A percentile compares a stretch with the other conserved stretches of the same genome.
These are phyloP conservation scores for Lepidostoma basale DNA, from an alignment of 1,140 invertebrate genomes.

Conservation along the genomic window DNA sequence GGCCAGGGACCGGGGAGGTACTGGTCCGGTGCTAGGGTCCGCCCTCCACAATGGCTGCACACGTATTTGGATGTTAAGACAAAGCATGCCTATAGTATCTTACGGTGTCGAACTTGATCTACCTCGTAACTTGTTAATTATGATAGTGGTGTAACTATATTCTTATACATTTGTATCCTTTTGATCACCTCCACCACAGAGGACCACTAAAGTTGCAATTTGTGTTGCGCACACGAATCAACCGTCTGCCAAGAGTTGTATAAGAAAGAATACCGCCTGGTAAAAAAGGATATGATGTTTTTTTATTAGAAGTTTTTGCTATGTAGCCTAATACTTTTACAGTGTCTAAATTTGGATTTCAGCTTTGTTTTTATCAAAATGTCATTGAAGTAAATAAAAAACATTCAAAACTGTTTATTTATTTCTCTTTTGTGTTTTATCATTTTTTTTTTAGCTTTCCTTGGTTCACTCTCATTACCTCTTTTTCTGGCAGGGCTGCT, in stretches of 20 bases:
- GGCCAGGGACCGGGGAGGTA: not conserved
- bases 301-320: constrained; percentile 24
- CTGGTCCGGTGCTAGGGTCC: no score
- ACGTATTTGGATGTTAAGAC: constrained; percentile 26
- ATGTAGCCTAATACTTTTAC: constrained; percentile 28
- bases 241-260: not conserved
- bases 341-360: constrained; percentile 22
- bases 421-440: not conserved
- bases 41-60: no score
- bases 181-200: not conserved
- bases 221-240: constrained; percentile 15
- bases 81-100: constrained; percentile 25
- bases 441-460: no score
- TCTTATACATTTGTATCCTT: constrained; percentile 22
- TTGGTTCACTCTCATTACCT: no score
- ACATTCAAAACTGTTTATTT: not conserved
- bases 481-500: no score
- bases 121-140: constrained; percentile 28
- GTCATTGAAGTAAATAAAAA: constrained; percentile 17
- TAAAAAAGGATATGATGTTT: constrained; percentile 11
- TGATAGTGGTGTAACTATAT: constrained; percentile 21
- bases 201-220: not conserved
- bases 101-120: constrained; percentile 24
- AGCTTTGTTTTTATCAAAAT: constrained; percentile 29
- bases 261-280: not conserved